phyloP scores from a whole-genome alignment of 2,113 vertebrate species.

The Sapajus apella region DNA sequence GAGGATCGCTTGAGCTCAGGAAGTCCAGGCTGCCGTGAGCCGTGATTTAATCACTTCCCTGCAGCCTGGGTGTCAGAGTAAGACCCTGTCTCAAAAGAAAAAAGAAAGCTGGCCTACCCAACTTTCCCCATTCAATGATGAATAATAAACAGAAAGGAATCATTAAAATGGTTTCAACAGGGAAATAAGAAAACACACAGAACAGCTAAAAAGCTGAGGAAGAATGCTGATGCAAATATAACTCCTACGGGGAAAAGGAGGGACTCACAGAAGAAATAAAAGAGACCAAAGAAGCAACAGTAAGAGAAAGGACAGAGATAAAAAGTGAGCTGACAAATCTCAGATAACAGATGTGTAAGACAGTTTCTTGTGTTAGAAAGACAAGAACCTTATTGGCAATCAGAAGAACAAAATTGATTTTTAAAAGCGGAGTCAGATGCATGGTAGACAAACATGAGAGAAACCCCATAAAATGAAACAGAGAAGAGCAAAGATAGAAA shows the following conservation, averaged over 20 bases:
- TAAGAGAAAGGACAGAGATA: neutral
- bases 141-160: neutral
- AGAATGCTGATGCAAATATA: neutral
- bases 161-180: neutral
- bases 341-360: neutral
- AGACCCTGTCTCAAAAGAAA: neutral
- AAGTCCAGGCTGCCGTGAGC: no score
- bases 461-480: neutral
- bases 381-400: neutral
- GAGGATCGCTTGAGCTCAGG: no score
- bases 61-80: no score
- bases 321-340: neutral
- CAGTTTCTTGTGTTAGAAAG: neutral
- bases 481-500: neutral
- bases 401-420: neutral
- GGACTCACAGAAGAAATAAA: neutral
- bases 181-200: neutral
- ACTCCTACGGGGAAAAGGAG: neutral
- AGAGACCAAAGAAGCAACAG: neutral
- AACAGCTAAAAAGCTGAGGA: neutral
- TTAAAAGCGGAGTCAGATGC: neutral
- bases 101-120: neutral
- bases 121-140: neutral
- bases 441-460: neutral
- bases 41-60: no score